Evolutionary conservation across 2,113 vertebrate species (phyloP).

Genomic region (Pyxicephalus adspersus): DNA sequence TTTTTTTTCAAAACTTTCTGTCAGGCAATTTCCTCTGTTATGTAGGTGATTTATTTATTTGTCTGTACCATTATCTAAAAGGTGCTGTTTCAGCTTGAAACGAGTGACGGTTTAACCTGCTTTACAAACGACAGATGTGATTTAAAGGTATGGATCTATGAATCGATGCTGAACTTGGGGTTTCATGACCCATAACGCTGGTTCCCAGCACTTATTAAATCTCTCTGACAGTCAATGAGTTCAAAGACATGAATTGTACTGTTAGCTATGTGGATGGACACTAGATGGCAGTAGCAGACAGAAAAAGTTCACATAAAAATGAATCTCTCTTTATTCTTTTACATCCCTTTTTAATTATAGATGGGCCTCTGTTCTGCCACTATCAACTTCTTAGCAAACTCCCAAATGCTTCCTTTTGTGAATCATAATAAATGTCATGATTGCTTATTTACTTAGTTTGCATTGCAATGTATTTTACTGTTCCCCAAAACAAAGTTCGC

Average conservation of each 20-base stretch:
- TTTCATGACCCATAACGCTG: conserved; percentile 42
- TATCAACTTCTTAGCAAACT: not conserved
- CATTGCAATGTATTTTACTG: not conserved
- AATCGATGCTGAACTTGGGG: conserved; percentile 47
- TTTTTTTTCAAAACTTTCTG: not conserved
- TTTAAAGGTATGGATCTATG: conserved; percentile 40
- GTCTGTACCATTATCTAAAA: conserved; percentile 9
- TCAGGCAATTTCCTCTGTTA: conserved; percentile 6
- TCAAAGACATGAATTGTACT: not conserved
- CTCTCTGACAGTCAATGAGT: conserved; percentile 27
- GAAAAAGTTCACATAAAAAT: not conserved
- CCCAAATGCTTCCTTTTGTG: conserved; percentile 21
- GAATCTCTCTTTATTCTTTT: not conserved
- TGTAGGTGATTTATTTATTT: not conserved
- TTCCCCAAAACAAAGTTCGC: not conserved
- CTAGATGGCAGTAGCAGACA: conserved; percentile 40
- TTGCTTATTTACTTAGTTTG: conserved; percentile 32
- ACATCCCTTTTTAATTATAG: conserved; percentile 35
- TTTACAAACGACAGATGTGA: conserved; percentile 25
- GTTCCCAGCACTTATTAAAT: conserved; percentile 49
- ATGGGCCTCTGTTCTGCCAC: not conserved
- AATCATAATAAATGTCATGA: conserved; percentile 42
- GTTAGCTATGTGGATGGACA: not conserved
- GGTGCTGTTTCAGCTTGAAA: conserved; percentile 45
- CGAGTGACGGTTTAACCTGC: conserved; percentile 27